Base-by-base conservation (phyloP, 2,888 invertebrate species). In the Heliconius cydno region DNA sequence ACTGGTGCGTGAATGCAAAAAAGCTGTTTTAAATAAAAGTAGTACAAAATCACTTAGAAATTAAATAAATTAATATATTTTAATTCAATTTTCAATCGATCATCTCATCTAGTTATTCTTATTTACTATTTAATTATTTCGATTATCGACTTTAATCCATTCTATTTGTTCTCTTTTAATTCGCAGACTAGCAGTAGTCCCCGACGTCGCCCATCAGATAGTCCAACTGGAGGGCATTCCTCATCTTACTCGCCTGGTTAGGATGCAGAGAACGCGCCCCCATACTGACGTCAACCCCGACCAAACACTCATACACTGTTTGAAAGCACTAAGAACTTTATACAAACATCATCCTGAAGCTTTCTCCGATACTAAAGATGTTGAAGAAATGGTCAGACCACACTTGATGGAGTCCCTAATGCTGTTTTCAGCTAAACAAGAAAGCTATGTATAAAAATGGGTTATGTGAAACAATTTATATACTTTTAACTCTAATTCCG, bases 371-470 rank as follows among this genome's bases (percentile, higher is more conserved):
- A 91, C 85, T 83, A 93, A 96, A 84, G 97, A 97, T 85, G 96
- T 97, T 6, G 96, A 96, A 79, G 97, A 98, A 85, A 95, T 98
- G 89, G 96, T 98, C 78, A 96, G 96, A 87, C 97, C 97, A 1
- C 96, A 97, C 86, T 92, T 98, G 19, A 96, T 97, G 92, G 98
- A 98, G 88, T 97, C 97, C 0, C 97, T 98, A 84, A 96, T 97
- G 90, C 94, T 97, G 63, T 98, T 97, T 90, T 97, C 98, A 0
- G 96, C 97, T 41, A 96, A 97, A 85, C 97, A 97, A 88, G 97
- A 98, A 90, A 97, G 97, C 88, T 97, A 97, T 89, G 97, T 97
- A 67, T 97, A 91, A 92, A 68, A 22, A 66, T 22, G 3, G 34
- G 12, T 66, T 41, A 10, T 28, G 1, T 28, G 28, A 65, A 75